phyloP scores from a whole-genome alignment of 2,888 invertebrate species.

The Cenopis cana region DNA sequence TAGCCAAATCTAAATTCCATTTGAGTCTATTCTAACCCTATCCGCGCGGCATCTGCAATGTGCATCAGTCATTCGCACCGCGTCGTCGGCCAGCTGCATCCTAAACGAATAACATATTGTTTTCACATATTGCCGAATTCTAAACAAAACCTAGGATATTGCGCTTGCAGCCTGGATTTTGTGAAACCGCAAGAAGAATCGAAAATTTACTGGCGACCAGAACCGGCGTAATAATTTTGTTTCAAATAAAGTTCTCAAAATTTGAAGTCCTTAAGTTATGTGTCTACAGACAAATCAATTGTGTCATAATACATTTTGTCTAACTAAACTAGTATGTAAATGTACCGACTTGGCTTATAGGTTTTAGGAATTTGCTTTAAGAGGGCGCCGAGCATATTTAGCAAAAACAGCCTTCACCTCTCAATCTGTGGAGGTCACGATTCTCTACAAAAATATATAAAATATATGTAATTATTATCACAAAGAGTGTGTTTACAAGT shows the following conservation, averaged over 20 bases:
- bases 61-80: slow-evolving; percentile 62
- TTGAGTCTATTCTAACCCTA: slow-evolving; percentile 7
- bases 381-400: too few relatives aligned
- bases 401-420: too few relatives aligned
- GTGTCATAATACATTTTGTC: too few relatives aligned
- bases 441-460: too few relatives aligned
- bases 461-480: too few relatives aligned
- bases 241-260: neutral
- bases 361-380: too few relatives aligned
- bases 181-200: slow-evolving; percentile 14
- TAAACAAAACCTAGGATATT: slow-evolving; percentile 42
- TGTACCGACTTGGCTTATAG: too few relatives aligned
- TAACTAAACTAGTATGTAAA: too few relatives aligned
- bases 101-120: slow-evolving; percentile 47
- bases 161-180: slow-evolving; percentile 26
- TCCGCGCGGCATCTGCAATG: slow-evolving; percentile 49
- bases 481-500: too few relatives aligned
- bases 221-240: slow-evolving; percentile 8
- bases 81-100: slow-evolving; percentile 44
- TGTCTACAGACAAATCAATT: too few relatives aligned
- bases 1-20: slow-evolving; percentile 11
- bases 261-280: neutral
- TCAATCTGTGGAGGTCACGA: too few relatives aligned
- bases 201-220: slow-evolving; percentile 31
- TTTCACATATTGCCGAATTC: slow-evolving; percentile 46